Conservation (phyloP, 2,888 invertebrate genomes). For the Drosophila mayaguana region DNA sequence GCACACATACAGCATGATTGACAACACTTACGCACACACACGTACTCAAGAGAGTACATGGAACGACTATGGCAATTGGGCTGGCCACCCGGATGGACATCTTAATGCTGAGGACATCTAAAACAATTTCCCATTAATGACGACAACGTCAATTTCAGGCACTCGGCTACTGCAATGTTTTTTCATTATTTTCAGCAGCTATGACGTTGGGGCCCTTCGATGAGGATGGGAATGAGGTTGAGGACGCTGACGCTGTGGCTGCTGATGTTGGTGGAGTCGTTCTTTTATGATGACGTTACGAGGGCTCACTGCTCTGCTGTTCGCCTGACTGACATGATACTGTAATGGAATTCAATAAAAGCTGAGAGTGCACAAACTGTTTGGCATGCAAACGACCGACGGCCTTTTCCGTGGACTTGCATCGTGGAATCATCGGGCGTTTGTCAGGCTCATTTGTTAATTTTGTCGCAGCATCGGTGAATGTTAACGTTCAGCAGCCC, state of each 20-base stretch:
- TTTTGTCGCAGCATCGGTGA: constrained; percentile 66
- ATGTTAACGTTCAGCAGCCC: constrained; percentile 28
- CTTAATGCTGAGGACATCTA: constrained; percentile 53
- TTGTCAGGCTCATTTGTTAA: constrained; percentile 77
- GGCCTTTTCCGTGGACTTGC: constrained; percentile 6
- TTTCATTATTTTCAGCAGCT: constrained; percentile 49
- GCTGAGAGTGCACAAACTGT: constrained; percentile 79
- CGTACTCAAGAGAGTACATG: constrained; percentile 4
- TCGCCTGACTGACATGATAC: constrained; percentile 69
- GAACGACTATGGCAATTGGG: constrained; percentile 13
- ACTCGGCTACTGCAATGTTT: constrained; percentile 36
- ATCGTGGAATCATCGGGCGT: constrained; percentile 47
- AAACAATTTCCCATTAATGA: constrained; percentile 77
- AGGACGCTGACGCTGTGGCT: neutral
- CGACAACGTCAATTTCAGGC: constrained; percentile 54
- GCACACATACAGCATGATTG: neutral
- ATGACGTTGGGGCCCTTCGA: neutral
- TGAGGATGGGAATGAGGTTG: neutral
- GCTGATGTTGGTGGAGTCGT: constrained; percentile 6
- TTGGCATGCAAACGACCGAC: constrained; percentile 62
- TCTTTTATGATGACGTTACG: constrained; percentile 74
- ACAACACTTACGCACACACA: neutral
- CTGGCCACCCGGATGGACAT: constrained; percentile 21
- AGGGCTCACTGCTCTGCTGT: constrained; percentile 13
- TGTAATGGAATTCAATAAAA: constrained; percentile 81